phyloP scores from a whole-genome alignment of 2,797 vertebrate species.

The Harpagifer antarcticus region DNA sequence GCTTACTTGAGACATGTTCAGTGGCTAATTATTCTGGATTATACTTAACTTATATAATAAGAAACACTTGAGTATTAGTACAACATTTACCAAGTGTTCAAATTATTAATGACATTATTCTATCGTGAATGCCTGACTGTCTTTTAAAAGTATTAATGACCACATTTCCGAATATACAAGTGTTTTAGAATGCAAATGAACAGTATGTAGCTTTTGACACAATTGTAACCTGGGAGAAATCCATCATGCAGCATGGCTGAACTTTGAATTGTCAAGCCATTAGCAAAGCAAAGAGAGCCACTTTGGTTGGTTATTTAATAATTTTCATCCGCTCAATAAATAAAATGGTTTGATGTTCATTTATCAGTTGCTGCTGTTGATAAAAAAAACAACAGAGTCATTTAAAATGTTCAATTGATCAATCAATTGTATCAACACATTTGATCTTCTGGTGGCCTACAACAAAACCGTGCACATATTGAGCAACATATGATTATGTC shows the following conservation, averaged over 20 bases:
- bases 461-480: background rate
- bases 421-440: background rate
- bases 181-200: background rate
- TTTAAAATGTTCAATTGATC: background rate
- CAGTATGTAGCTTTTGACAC: conserved; percentile 4
- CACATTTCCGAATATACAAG: background rate
- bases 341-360: conserved; percentile 2
- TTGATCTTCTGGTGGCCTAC: background rate
- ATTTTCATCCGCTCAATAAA: background rate
- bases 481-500: background rate
- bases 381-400: background rate
- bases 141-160: background rate
- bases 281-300: background rate
- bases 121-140: background rate
- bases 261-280: background rate
- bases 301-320: background rate
- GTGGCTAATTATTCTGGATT: background rate
- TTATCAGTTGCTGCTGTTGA: background rate
- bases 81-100: background rate
- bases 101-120: background rate
- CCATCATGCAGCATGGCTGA: background rate
- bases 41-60: background rate
- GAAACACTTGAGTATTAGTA: background rate
- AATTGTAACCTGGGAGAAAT: background rate
- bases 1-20: background rate